Evolutionary conservation across 2,888 invertebrate species (phyloP).

Genomic region (Caradrina kadenii): DNA sequence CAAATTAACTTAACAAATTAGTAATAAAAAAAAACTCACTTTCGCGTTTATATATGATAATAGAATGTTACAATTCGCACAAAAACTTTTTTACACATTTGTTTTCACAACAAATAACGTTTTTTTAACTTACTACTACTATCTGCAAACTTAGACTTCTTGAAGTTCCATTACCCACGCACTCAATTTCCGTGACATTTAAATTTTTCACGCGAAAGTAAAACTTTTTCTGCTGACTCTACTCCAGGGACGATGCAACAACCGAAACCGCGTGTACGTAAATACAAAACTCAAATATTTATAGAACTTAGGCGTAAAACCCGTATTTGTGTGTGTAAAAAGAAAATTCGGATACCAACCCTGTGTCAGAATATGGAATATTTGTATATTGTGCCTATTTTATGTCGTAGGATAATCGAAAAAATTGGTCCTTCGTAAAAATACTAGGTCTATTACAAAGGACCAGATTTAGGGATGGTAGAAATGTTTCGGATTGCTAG

Average conservation of each 20-base stretch:
- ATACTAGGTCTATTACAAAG: background rate
- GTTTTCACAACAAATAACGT: no score
- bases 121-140: background rate
- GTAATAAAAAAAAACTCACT: no score
- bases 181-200: conserved; percentile 4
- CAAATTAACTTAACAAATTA: no score
- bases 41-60: no score
- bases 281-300: conserved; percentile 81
- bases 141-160: no score
- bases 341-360: conserved; percentile 57
- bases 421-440: background rate
- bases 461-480: no score
- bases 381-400: conserved; percentile 24
- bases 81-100: no score
- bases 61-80: no score
- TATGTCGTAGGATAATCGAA: background rate
- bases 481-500: no score
- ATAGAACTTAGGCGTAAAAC: conserved; percentile 74
- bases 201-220: conserved; percentile 16
- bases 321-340: conserved; percentile 69
- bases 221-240: conserved; percentile 46
- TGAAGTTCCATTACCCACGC: background rate
- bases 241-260: conserved; percentile 58
- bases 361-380: conserved; percentile 61
- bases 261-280: conserved; percentile 62